Base-by-base conservation (phyloP, 2,113 vertebrate genomes). In the Uria lomvia region DNA sequence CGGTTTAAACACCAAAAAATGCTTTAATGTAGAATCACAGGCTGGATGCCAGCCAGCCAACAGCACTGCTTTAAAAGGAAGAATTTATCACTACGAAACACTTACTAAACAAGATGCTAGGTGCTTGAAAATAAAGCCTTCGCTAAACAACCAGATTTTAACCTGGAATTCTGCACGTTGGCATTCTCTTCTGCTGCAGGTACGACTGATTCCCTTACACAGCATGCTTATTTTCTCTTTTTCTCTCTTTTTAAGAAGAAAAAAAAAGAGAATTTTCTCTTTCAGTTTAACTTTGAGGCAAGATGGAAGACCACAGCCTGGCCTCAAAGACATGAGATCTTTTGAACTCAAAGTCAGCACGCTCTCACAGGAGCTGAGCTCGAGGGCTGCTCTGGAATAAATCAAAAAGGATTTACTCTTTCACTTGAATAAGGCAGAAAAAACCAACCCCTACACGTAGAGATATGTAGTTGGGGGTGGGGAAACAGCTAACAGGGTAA, bases 271-370 rank as follows among this genome's bases (percentile, higher is more conserved):
- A 38, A 63, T 77, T 84, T 80, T 89, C 68, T 86, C 70, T 50
- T 94, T 91, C 72, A 80, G 68, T 75, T 92, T 67, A 88, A 92
- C 94, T 96, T 74, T 82, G 83, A 96, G 93, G 75, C 49, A 87
- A 89, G 95, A 93, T 47, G 62, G 90, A 92, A 87, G 73, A 82
- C 49, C 85, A 89, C 34, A 97, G 86, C 47, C 81, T 43, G 75
- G 86, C 92, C 96, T 97, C 96, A 97, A 96, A 97, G 96, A 42
- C 3, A 0, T 5, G 65, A 93, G 90, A 93, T 84, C 91, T 93
- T 97, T 92, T 96, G 91, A 97, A 94, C 88, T 94, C 62, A 8
- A 30, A 96, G 84, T 81, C 84, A 78, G 92, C 63, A 80, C 66
- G 65, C 42, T 86, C 90, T 88, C 94, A 66, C 36, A 77, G 85